Evolutionary conservation across 2,797 vertebrate genomes (phyloP), one percentile per base, ranked within the genome.

Genomic region (Staurois parvus): DNA sequence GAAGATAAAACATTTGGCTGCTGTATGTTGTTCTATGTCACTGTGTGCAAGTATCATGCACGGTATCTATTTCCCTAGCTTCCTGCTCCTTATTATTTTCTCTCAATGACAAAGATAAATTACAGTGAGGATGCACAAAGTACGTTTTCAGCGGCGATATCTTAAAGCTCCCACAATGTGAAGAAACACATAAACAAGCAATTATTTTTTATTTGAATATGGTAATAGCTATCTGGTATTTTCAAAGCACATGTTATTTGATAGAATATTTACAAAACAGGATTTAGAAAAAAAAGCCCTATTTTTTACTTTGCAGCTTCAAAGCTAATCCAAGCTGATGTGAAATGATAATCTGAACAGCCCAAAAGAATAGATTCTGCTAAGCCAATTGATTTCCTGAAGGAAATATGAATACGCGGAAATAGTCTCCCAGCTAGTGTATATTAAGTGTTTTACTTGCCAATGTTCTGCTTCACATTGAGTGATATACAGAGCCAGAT

Each of bases 51-150:
- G 40, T 37, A 84, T 76, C 64, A 40, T 62, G 32, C 62, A 77
- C 48, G 59, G 52, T 24, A 64, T 62, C 75, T 75, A 42, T 84
- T 67, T 80, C 66, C 32, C 48, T 64, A 77, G 19, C 72, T 83
- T 28, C 45, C 37, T 56, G 19, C 37, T 83, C 59, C 56, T 48
- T 78, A 84, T 72, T 77, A 78, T 48, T 64, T 72, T 84, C 34
- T 32, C 66, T 62, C 15, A 34, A 45, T 84, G 82, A 84, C 82
- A 84, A 52, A 77, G 81, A 83, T n/a, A 78, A 32, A 84, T 84
- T 84, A 29, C 79, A 34, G 30, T 59, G n/a, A 72, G 30, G 45
- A 67, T 26, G 13, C 32, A 74, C 72, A 56, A 74, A 67, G 73
- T 81, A 29, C 34, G 26, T 66, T 72, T 81, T 82, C 72, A 7